Evolutionary conservation across 2,888 invertebrate genomes (phyloP).

Genomic region (Sepiola atlantica): DNA sequence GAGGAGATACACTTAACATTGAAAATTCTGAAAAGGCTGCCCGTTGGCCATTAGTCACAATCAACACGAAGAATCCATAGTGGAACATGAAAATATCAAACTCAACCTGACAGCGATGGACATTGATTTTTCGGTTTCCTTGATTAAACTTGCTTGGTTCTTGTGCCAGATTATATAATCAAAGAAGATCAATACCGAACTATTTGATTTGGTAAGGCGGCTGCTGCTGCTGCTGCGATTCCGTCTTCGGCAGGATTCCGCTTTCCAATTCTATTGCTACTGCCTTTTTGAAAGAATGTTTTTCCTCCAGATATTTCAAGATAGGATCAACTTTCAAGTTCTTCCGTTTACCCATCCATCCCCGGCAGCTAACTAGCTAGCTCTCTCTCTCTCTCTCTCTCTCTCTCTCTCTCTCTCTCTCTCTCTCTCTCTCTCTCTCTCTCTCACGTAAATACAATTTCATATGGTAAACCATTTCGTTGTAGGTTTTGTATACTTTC

Average conservation of each 20-base stretch:
- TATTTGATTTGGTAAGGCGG: not conserved
- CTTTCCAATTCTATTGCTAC: not conserved
- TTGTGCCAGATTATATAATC: too few relatives aligned
- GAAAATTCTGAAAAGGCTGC: too few relatives aligned
- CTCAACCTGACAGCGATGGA: too few relatives aligned
- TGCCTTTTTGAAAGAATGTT: not conserved
- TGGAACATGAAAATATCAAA: too few relatives aligned
- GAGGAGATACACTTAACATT: too few relatives aligned
- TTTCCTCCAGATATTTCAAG: not conserved
- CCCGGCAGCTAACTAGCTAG: not conserved
- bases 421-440: not conserved
- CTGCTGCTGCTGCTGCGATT: not conserved
- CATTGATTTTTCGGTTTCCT: too few relatives aligned
- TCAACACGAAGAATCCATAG: too few relatives aligned
- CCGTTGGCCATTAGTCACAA: too few relatives aligned
- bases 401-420: not conserved
- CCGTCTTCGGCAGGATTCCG: not conserved
- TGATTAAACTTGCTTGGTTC: too few relatives aligned
- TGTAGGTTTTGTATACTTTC: too few relatives aligned
- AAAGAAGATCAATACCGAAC: too few relatives aligned
- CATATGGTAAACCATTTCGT: too few relatives aligned
- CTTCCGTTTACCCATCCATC: not conserved
- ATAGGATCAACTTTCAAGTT: not conserved
- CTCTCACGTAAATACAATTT: not conserved
- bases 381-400: not conserved